Evolutionary conservation across 2,888 invertebrate genomes (phyloP).

Genomic region (Tanytarsus gracilentus): DNA sequence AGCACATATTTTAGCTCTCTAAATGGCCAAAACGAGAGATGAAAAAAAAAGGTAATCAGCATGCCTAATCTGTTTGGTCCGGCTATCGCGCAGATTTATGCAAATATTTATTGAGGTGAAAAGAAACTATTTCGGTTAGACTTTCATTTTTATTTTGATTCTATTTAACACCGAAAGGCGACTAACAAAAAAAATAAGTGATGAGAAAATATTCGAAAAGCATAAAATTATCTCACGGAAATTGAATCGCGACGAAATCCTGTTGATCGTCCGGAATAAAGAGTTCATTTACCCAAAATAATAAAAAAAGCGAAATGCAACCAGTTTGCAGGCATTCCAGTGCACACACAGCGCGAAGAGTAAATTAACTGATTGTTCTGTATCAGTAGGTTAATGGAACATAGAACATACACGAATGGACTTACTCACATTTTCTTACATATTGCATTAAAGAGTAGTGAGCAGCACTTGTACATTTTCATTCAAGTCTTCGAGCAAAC

Average conservation of each 20-base stretch:
- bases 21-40: too few species aligned
- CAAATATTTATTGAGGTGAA: slow-evolving; percentile 7
- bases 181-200: neutral
- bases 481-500: neutral
- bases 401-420: slow-evolving; percentile 36
- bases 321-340: neutral
- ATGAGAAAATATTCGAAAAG: neutral
- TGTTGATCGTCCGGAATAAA: neutral
- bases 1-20: slow-evolving; percentile 8
- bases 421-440: neutral
- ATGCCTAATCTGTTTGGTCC: neutral
- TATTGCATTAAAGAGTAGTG: slow-evolving; percentile 5
- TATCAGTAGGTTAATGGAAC: slow-evolving; percentile 46
- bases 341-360: too few species aligned
- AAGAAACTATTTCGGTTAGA: neutral
- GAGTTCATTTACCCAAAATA: slow-evolving; percentile 1
- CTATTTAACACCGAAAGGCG: neutral
- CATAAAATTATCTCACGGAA: neutral
- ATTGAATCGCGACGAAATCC: neutral
- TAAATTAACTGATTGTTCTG: slow-evolving; percentile 33
- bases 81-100: neutral
- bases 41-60: too few species aligned
- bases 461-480: slow-evolving; percentile 4
- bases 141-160: slow-evolving; percentile 10
- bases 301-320: neutral